Conservation (phyloP, 2,888 invertebrate species). For the Drosophila meridionalis region DNA sequence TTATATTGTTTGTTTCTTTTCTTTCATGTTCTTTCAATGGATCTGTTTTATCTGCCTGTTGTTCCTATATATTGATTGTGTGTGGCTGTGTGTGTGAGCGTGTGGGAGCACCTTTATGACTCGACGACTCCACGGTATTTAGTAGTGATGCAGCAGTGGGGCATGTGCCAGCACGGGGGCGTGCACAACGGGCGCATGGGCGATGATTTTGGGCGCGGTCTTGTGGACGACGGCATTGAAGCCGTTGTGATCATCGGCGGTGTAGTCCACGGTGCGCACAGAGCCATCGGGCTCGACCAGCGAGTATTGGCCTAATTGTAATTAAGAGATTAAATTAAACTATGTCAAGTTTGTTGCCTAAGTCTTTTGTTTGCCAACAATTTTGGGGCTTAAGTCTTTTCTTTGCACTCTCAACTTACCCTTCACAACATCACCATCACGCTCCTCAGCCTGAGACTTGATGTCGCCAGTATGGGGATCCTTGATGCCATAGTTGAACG, state of each 20-base stretch:
- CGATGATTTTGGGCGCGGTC: constrained; percentile 86
- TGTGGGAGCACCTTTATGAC: constrained; percentile 72
- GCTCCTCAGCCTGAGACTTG: constrained; percentile 89
- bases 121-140: constrained; percentile 60
- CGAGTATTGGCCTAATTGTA: constrained; percentile 87
- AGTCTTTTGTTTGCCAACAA: constrained; percentile 24
- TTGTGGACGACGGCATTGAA: constrained; percentile 90
- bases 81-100: constrained; percentile 38
- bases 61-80: constrained; percentile 66
- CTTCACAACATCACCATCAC: constrained; percentile 90
- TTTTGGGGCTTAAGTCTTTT: constrained; percentile 57
- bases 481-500: constrained; percentile 89
- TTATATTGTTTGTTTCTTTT: neutral
- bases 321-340: neutral
- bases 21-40: constrained; percentile 50
- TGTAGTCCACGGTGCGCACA: constrained; percentile 87
- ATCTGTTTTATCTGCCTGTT: constrained; percentile 63
- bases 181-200: constrained; percentile 81
- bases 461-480: constrained; percentile 91
- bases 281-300: constrained; percentile 86
- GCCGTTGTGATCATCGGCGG: constrained; percentile 89
- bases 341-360: constrained; percentile 3
- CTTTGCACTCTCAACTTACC: constrained; percentile 48
- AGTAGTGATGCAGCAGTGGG: constrained; percentile 84
- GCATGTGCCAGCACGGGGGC: constrained; percentile 85